Percentiles rank a stretch among this genome's conserved stretches.
phyloP scores from a whole-genome alignment of 2,888 invertebrate genomes.

The Aphidoletes aphidimyza region DNA sequence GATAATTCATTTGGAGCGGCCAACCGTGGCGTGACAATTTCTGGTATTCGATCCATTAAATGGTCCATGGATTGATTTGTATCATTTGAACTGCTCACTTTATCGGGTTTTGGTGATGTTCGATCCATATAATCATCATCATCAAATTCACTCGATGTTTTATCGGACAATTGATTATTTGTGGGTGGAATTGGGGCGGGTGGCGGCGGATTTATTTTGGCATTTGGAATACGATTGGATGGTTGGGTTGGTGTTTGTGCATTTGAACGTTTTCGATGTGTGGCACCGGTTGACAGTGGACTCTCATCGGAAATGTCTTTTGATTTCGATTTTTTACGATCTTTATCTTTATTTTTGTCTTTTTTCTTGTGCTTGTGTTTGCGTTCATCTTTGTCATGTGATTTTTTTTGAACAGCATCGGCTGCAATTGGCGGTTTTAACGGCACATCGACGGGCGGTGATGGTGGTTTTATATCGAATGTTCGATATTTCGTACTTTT shows the following conservation, averaged over 20 bases:
- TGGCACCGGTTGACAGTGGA: constrained; percentile 19
- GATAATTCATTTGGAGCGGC: background rate
- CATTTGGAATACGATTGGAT: constrained; percentile 55
- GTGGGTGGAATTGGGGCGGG: background rate
- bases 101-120: constrained; percentile 58
- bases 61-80: constrained; percentile 58
- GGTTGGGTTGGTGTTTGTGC: background rate
- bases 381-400: constrained; percentile 65
- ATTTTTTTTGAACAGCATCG: constrained; percentile 56
- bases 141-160: constrained; percentile 54
- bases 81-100: constrained; percentile 61
- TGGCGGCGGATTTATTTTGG: constrained; percentile 61
- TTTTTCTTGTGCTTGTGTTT: constrained; percentile 74
- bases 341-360: constrained; percentile 70
- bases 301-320: constrained; percentile 42
- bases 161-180: constrained; percentile 18
- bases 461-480: constrained; percentile 57
- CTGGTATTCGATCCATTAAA: constrained; percentile 63
- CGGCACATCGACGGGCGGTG: constrained; percentile 56
- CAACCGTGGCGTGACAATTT: background rate
- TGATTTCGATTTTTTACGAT: constrained; percentile 58
- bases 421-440: constrained; percentile 53
- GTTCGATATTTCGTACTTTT: constrained; percentile 1
- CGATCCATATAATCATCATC: constrained; percentile 55
- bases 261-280: background rate